Base-by-base conservation (phyloP, 2,113 vertebrate genomes). In the Mesocricetus auratus region DNA sequence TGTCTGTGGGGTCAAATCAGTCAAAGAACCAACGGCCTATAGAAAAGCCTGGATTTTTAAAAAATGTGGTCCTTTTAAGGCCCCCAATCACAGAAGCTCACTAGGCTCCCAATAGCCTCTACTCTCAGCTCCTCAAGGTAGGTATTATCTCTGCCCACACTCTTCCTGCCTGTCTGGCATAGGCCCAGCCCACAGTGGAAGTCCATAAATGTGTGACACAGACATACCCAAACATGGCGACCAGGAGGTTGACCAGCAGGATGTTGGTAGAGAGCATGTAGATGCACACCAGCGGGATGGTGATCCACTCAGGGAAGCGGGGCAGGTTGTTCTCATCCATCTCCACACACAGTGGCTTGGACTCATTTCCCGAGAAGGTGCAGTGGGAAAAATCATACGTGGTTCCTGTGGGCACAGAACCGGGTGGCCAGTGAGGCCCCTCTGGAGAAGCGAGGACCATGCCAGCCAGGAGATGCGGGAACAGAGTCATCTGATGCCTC, bases 181-280 rank as follows among this genome's bases (percentile, higher is more conserved):
- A 73, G 39, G 4, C 26, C 13, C 16, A 31, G 26, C 2, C 7
- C 78, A 29, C 4, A 64, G 42, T 3, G 21, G 29, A 36, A 36
- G 0, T 11, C 73, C 22, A n/a, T 7, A 0, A 7, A 0, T 10
- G 0, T 0, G 0, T 1, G 22, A 21, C 29, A 0, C 0, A 0
- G 87, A 98, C 98, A 0, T 95, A 99, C 99, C 99, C 99, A 0
- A 99, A 99, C 99, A 99, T 99, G 96, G 99, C 99, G 69, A 99
- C 98, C 0, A 99, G 98, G 89, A 99, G 97, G 97, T 99, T 99
- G 29, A 99, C 98, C 0, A 99, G 98, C 21, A 99, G 98, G 97
- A 99, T 99, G 97, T 99, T 99, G 36, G 98, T 99, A 39, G 99
- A 99, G 4, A 99, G 98, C 99, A 99, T 99, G 90, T 99, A 99